Percentiles rank a stretch among this genome's conserved stretches.
Evolutionary conservation across 2,888 invertebrate genomes (phyloP).

Genomic region (Caenorhabditis sp.): DNA sequence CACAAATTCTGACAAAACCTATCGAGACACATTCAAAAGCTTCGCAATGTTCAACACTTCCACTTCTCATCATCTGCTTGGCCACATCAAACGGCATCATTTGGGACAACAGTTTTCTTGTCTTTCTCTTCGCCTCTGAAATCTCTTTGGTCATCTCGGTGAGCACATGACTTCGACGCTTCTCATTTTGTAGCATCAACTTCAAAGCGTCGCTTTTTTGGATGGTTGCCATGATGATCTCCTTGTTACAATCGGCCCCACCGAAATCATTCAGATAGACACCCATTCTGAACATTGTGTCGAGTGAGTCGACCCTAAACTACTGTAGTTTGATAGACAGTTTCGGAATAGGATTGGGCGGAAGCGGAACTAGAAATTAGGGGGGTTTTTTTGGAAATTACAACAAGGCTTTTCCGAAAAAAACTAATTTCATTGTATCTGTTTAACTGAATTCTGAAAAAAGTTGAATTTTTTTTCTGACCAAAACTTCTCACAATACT

Average conservation of each 20-base stretch:
- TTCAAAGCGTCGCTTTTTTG: slow-evolving; percentile 97
- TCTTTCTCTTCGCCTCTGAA: slow-evolving; percentile 93
- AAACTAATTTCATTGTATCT: too few species aligned
- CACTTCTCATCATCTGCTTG: slow-evolving; percentile 47
- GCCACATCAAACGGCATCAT: slow-evolving; percentile 91
- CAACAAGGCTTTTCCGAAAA: too few species aligned
- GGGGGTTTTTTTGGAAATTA: too few species aligned
- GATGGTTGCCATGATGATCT: slow-evolving; percentile 86
- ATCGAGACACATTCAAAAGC: slow-evolving; percentile 95
- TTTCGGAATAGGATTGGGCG: too few species aligned
- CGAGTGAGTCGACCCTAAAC: slow-evolving; percentile 84
- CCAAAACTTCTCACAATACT: background rate
- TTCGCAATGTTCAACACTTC: slow-evolving; percentile 74
- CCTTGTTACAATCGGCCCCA: slow-evolving; percentile 95
- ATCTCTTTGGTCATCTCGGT: slow-evolving; percentile 94
- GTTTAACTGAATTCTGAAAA: too few species aligned
- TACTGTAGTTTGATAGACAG: too few species aligned
- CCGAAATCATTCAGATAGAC: slow-evolving; percentile 95
- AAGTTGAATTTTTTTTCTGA: too few species aligned
- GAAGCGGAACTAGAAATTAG: too few species aligned
- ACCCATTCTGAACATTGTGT: slow-evolving; percentile 87
- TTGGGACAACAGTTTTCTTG: slow-evolving; percentile 92
- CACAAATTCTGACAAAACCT: slow-evolving; percentile 87
- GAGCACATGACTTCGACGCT: slow-evolving; percentile 81
- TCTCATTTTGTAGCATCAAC: slow-evolving; percentile 91